Percentiles rank a stretch among this genome's conserved stretches.
Evolutionary conservation across 2,888 invertebrate species (phyloP).

Genomic region (Watsonalla cultraria): DNA sequence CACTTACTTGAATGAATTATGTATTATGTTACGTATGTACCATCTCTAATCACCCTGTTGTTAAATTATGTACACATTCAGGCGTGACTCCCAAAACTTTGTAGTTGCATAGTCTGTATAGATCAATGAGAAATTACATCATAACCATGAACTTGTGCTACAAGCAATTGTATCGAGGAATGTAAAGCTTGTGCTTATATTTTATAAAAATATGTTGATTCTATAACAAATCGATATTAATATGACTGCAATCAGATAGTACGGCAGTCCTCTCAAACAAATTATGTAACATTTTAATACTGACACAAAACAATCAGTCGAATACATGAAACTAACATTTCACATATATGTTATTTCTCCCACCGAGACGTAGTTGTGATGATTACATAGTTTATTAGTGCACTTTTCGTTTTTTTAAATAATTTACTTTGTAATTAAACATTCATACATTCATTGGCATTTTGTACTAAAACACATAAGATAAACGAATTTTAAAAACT

Average conservation of each 20-base stretch:
- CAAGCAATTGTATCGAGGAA: not conserved
- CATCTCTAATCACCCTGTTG: no score
- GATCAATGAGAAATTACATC: no score
- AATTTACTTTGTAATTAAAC: not conserved
- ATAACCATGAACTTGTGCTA: not conserved
- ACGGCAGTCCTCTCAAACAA: no score
- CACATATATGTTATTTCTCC: not conserved
- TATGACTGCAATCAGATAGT: not conserved
- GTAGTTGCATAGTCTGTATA: no score
- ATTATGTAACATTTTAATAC: not conserved
- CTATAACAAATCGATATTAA: not conserved
- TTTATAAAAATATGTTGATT: not conserved
- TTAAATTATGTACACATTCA: no score
- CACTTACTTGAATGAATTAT: no score
- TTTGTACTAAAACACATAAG: constrained; percentile 19
- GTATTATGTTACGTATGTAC: no score
- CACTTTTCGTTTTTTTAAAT: not conserved
- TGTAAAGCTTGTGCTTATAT: not conserved
- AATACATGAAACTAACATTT: not conserved
- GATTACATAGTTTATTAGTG: not conserved
- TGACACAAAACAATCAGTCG: not conserved
- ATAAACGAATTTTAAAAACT: constrained; percentile 16
- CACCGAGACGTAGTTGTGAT: not conserved
- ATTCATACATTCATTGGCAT: constrained; percentile 11
- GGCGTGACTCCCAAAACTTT: no score